Evolutionary conservation across 2,888 invertebrate genomes (phyloP).

Genomic region (Diarsia dahlii): DNA sequence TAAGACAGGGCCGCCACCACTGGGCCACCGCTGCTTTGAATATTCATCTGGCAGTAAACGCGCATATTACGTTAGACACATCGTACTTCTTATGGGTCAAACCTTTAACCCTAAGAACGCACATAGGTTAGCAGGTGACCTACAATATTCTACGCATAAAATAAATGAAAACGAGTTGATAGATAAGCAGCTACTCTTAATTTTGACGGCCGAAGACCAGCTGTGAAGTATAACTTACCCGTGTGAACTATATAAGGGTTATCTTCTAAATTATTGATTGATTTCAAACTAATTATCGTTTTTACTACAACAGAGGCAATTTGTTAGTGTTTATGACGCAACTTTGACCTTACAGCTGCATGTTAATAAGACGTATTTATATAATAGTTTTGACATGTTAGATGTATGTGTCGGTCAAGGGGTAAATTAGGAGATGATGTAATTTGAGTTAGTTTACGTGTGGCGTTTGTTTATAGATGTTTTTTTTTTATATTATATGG

Average conservation of each 20-base stretch:
- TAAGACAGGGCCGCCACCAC: too few species aligned
- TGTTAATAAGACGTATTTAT: constrained; percentile 46
- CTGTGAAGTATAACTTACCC: constrained; percentile 60
- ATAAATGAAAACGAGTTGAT: constrained; percentile 25
- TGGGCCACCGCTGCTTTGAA: too few species aligned
- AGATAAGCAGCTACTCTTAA: constrained; percentile 21
- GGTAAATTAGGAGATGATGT: constrained; percentile 37
- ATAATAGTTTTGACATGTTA: constrained; percentile 49
- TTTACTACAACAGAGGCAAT: constrained; percentile 55
- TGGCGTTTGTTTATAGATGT: not conserved
- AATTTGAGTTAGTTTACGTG: constrained; percentile 21
- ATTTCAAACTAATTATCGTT: constrained; percentile 69
- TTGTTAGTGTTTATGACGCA: constrained; percentile 62
- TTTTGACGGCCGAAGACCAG: constrained; percentile 50
- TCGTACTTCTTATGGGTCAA: not conserved
- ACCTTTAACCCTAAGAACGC: constrained; percentile 16
- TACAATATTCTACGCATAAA: constrained; percentile 40
- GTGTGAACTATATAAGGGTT: constrained; percentile 76
- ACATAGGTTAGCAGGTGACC: constrained; percentile 33
- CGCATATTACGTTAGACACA: not conserved
- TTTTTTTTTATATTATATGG: not conserved
- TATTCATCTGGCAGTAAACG: not conserved
- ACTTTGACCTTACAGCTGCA: constrained; percentile 66
- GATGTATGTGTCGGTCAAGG: constrained; percentile 25
- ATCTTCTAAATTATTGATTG: constrained; percentile 80